phyloP scores from a whole-genome alignment of 2,113 vertebrate genomes.

The Rhea pennata region DNA sequence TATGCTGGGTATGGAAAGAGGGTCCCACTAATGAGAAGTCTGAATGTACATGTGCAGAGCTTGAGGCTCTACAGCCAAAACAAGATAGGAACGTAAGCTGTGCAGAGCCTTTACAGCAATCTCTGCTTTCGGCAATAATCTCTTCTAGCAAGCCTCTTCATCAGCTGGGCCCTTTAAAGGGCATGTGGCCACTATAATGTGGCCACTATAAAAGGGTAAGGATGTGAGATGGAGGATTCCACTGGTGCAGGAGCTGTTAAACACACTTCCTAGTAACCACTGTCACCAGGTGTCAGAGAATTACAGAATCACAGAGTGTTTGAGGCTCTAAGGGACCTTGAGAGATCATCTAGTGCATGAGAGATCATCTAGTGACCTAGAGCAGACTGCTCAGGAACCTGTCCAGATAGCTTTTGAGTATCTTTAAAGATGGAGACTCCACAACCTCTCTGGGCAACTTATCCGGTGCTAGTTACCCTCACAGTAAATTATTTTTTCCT shows the following conservation, averaged over 20 bases:
- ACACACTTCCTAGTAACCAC: neutral
- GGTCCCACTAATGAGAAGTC: neutral
- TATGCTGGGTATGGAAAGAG: neutral
- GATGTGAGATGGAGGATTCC: neutral
- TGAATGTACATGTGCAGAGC: neutral
- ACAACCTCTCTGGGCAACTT: neutral
- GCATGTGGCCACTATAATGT: too few species aligned
- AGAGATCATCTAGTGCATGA: neutral
- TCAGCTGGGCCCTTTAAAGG: neutral
- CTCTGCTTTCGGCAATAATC: neutral
- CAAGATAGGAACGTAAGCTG: neutral
- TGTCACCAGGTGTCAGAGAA: neutral
- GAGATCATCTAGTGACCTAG: neutral
- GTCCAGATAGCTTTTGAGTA: neutral
- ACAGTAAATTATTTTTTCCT: neutral
- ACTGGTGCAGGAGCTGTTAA: neutral
- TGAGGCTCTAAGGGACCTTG: neutral
- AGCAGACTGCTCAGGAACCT: too few species aligned
- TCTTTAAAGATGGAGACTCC: neutral
- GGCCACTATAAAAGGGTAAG: neutral
- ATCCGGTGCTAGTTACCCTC: neutral
- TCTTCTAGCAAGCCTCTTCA: neutral
- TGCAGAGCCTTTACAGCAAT: neutral
- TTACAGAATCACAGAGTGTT: neutral
- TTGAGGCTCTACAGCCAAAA: neutral